Evolutionary conservation across 1,140 invertebrate genomes (phyloP).

Genomic region (Drosophila pseudoobscura): DNA sequence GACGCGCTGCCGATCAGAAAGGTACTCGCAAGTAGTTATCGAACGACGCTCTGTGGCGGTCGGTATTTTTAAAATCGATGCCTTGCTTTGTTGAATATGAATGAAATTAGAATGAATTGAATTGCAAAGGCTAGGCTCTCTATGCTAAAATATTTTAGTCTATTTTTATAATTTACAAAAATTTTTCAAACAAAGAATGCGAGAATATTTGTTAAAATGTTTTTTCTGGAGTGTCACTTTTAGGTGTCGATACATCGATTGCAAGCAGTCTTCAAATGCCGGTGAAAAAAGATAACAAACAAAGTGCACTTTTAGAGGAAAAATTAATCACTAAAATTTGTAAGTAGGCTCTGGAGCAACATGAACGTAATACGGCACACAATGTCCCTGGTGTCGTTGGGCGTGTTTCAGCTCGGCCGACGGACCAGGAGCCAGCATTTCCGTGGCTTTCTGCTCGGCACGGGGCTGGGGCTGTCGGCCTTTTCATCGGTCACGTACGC

Average conservation of each 20-base stretch:
- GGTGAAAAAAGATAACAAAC: conserved; percentile 67
- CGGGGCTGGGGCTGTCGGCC: conserved; percentile 55
- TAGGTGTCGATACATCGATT: not conserved
- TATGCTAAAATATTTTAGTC: not conserved
- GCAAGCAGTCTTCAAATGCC: conserved; percentile 49
- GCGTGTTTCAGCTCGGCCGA: conserved; percentile 62
- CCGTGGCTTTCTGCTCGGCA: conserved; percentile 59
- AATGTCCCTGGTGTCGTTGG: conserved; percentile 62
- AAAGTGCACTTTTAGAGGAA: conserved; percentile 20
- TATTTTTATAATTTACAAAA: too few species aligned
- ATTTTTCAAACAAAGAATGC: too few species aligned
- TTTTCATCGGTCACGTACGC: conserved; percentile 75
- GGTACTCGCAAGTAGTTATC: not conserved
- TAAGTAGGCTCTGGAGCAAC: conserved; percentile 25
- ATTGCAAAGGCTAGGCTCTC: too few species aligned
- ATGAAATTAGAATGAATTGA: too few species aligned
- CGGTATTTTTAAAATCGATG: conserved; percentile 34
- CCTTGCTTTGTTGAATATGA: too few species aligned
- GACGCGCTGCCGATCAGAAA: too few species aligned
- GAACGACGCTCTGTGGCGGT: conserved; percentile 24
- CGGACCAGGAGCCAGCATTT: conserved; percentile 58
- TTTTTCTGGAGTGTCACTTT: not conserved
- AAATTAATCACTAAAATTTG: conserved; percentile 32
- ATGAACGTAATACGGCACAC: conserved; percentile 65
- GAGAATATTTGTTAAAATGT: too few species aligned